phyloP scores from a whole-genome alignment of 2,113 vertebrate species.

The Ariopsis seemanni region DNA sequence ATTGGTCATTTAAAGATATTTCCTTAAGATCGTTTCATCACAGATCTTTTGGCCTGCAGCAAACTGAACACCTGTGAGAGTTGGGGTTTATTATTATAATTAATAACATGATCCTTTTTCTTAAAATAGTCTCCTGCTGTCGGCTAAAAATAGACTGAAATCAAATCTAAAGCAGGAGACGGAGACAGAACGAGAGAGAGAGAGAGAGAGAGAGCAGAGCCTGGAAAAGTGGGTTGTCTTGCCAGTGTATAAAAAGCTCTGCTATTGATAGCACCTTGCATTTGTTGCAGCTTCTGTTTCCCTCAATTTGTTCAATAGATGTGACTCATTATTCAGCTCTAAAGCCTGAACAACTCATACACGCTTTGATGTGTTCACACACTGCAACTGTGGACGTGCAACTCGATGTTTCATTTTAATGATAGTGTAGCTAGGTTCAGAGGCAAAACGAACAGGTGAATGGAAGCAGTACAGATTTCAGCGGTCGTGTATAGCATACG shows the following conservation, averaged over 20 bases:
- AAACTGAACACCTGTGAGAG: slow-evolving; percentile 18
- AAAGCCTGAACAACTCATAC: neutral
- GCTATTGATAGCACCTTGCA: slow-evolving; percentile 50
- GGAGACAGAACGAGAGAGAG: slow-evolving; percentile 19
- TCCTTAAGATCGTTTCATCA: neutral
- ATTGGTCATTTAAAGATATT: slow-evolving; percentile 8
- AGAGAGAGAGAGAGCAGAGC: slow-evolving; percentile 44
- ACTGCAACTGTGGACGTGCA: neutral
- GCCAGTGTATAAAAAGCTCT: slow-evolving; percentile 44
- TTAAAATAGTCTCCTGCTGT: slow-evolving; percentile 53
- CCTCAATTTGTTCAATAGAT: slow-evolving; percentile 28
- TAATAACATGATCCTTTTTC: slow-evolving; percentile 48
- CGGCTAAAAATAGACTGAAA: slow-evolving; percentile 57
- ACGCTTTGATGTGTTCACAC: slow-evolving; percentile 1
- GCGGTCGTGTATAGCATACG: neutral
- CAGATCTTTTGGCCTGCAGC: slow-evolving; percentile 2
- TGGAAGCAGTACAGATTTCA: neutral
- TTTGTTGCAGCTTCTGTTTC: slow-evolving; percentile 38
- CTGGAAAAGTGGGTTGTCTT: slow-evolving; percentile 46
- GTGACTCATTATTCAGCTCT: slow-evolving; percentile 16
- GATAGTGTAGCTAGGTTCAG: neutral
- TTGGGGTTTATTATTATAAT: slow-evolving; percentile 47
- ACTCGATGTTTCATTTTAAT: neutral
- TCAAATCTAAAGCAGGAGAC: slow-evolving; percentile 47
- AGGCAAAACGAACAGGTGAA: neutral